Evolutionary conservation across 2,797 vertebrate species (phyloP), one percentile per base, ranked within the genome.

Genomic region (Acanthis flammea): DNA sequence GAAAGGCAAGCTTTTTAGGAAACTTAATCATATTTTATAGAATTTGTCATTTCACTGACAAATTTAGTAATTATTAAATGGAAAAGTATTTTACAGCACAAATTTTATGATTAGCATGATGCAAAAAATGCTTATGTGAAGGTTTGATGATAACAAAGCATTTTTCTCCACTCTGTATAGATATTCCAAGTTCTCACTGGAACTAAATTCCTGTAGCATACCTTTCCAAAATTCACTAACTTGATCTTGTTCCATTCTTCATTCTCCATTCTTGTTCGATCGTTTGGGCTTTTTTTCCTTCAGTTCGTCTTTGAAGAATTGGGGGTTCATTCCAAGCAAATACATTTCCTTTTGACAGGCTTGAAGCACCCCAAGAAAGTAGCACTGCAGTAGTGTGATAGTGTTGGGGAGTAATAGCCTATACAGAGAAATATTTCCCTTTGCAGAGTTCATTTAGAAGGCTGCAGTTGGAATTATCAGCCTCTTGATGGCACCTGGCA

Each of bases 401-500:
- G 27, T 9, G 2, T 7, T 81, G 63, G 33, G 21, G 7, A 60
- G 53, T 60, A 86, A 72, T 54, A 88, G 44, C 41, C 53, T 67
- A 4, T 51, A 14, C 2, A 67, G 77, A 68, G 35, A 87, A 87
- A 14, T 35, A 68, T 4, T 79, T 71, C 72, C 17, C 24, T 63
- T 86, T 45, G 58, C 14, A 15, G 61, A 82, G 12, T 85, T 88
- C 30, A 8, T 82, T 67, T 83, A 68, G 66, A 86, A 83, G 48
- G 80, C 83, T 97, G 96, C 94, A 97, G 84, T 97, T 96, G 88
- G 63, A 76, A 50, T 72, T 70, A 92, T 19, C 67, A 76, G 78
- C 97, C 98, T 95, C 98, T 84, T 87, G 98, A 96, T 96, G 97
- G 98, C 97, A 90, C 91, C 80, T 91, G 80, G 66, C 83, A 76